Base-by-base conservation (phyloP, 2,888 invertebrate species). In the Drosophila mimica region DNA sequence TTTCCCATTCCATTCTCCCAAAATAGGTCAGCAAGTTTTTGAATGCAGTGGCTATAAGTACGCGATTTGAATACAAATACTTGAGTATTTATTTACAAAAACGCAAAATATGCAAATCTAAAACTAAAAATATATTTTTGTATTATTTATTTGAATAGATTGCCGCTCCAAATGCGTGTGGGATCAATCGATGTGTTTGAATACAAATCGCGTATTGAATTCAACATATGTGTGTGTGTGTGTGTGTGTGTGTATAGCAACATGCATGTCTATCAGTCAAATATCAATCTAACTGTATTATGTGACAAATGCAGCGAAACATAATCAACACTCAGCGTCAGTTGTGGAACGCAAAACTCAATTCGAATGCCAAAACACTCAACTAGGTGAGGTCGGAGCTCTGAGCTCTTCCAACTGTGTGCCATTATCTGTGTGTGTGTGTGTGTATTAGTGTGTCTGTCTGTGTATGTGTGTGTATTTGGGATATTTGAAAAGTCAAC, bases 361-460 rank as follows among this genome's bases (percentile, higher is more conserved):
- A 78, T 83, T 88, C 78, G 82, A 83, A 80, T 88, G 80, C 80
- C 85, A 88, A 85, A 85, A 86, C 86, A 83, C 83, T 88, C 83
- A 81, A 66, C 71, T 3, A 76, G 82, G 74, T 79, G 73, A 51
- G 70, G 68, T 54, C 60, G 28, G 38, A 17, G 60, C 61, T 62
- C 49, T 51, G 53, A 67, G 58, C 61, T 62, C 49, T 40, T 13
- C 33, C 52, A 52, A 34, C 34, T 49, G 40, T 46, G 28, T 70
- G 54, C 4, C 25, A 25, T 46, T 25, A 30, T 56, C 36, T 68
- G 40, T 64, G 34, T 60, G 38, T 61, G 53, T 5, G 54, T 49
- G 28, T 33, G 36, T 31, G 11, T 51, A 25, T 30, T 36, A 43
- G 30, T 49, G 20, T 25, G 13, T 28, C 11, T 6, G 30, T 53